A percentile compares a stretch with the other conserved stretches of the same genome.
Evolutionary conservation across 1,140 invertebrate species (phyloP).

Genomic region (Drosophila mauritiana): DNA sequence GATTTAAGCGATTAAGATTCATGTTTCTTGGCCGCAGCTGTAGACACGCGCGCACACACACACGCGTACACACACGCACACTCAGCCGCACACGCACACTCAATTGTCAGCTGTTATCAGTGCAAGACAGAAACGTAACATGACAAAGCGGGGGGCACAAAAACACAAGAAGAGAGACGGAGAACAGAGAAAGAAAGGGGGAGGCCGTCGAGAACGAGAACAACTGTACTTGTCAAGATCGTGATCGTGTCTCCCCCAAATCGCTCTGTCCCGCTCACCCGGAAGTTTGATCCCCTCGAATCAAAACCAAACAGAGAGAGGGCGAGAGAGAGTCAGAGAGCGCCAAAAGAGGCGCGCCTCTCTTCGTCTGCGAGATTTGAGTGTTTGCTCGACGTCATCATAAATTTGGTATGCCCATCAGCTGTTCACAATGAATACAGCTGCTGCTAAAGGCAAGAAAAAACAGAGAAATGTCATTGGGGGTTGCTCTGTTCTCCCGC

Average conservation of each 20-base stretch:
- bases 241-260: constrained; percentile 31
- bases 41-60: not conserved
- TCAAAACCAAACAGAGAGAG: not conserved
- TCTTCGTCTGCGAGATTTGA: constrained; percentile 16
- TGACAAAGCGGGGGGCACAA: constrained; percentile 24
- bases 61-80: not conserved
- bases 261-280: constrained; percentile 32
- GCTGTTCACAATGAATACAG: constrained; percentile 73
- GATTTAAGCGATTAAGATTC: no score
- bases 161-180: not conserved
- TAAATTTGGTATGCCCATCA: constrained; percentile 74
- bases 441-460: constrained; percentile 35
- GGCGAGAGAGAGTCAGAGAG: not conserved
- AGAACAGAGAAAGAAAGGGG: constrained; percentile 11
- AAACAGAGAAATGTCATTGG: constrained; percentile 44
- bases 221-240: constrained; percentile 47
- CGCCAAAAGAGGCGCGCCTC: not conserved
- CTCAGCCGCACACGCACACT: not conserved
- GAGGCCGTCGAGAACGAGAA: constrained; percentile 13
- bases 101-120: constrained; percentile 44
- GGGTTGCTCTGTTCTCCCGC: constrained; percentile 30
- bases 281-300: constrained; percentile 30
- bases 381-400: constrained; percentile 50
- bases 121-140: constrained; percentile 21
- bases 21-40: not conserved